These are phyloP conservation scores for Hydrocynus forskahlii DNA, from an alignment of 2,797 vertebrate genomes.

Conservation along the genomic window DNA sequence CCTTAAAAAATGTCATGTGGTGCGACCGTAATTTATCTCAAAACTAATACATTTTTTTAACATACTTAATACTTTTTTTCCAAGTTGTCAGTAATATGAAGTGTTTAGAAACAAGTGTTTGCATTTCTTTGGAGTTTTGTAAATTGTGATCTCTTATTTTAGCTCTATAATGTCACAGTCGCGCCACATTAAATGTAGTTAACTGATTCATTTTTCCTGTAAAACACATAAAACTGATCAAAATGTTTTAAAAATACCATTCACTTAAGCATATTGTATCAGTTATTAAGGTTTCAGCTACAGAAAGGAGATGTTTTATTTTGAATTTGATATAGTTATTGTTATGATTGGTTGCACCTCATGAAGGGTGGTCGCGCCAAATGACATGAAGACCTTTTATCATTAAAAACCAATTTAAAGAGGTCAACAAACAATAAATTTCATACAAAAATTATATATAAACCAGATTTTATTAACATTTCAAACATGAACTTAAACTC, in stretches of 20 bases:
- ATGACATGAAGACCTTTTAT: background rate
- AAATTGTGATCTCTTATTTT: background rate
- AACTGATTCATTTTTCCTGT: no score
- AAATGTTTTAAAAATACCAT: background rate
- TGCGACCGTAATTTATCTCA: background rate
- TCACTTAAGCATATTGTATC: background rate
- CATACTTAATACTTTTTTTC: background rate
- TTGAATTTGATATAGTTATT: background rate
- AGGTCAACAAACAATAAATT: no score
- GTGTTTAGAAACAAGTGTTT: background rate
- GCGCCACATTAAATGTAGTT: no score
- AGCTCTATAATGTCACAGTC: no score
- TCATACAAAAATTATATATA: no score
- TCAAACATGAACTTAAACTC: no score
- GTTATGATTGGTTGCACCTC: background rate
- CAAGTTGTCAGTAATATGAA: background rate
- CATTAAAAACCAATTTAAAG: background rate
- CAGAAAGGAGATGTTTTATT: background rate
- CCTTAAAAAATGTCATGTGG: constrained; percentile 12
- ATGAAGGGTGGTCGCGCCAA: background rate
- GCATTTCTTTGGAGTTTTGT: background rate
- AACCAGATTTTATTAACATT: no score
- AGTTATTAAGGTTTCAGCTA: background rate
- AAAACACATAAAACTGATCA: no score
- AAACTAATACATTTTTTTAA: background rate